Evolutionary conservation across 2,113 vertebrate species (phyloP), one percentile per base, ranked within the genome.

Genomic region (Menidia beryllina): DNA sequence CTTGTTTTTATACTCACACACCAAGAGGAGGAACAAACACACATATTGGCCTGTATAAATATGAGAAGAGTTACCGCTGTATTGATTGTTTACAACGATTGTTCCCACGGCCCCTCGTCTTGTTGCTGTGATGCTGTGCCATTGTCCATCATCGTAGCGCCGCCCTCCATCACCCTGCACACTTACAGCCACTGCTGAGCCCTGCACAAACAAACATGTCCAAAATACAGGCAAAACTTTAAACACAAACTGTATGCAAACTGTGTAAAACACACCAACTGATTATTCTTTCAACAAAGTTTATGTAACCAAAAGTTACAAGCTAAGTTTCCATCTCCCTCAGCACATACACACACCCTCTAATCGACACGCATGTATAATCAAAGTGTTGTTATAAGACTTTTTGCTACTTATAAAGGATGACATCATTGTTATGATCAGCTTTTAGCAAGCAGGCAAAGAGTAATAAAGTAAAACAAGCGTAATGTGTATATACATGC

Each of bases 21-120:
- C 75, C 52, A 73, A 76, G 85, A 85, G 82, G 71, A 45, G n/a
- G 39, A 69, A 69, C 73, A 74, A 52, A 86, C 62, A 75, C 77
- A 88, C 81, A 89, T 70, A 47, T 27, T 77, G 69, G 64, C 84
- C 73, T 76, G 87, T 88, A 84, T 84, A 75, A 90, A 89, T 86
- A 88, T 86, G 69, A 88, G 78, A 59, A 77, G 81, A 81, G 64
- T 91, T 93, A 98, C 97, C 97, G 88, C 86, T 93, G 84, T 95
- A 96, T 82, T 92, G 93, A 72, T 93, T 91, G 83, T 97, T 94
- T 19, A 98, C 91, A 79, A 92, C 93, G 89, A 98, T 96, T 45
- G 93, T 94, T 92, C 95, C 96, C 60, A 92, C 86, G 69, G 93
- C 93, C 84, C 94, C 93, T 78, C 88, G 90, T 88, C 96, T 95